A percentile compares a stretch with the other conserved stretches of the same genome.
These are phyloP conservation scores for Odobenus rosmarus DNA, from an alignment of 2,113 vertebrate genomes.

Conservation along the genomic window DNA sequence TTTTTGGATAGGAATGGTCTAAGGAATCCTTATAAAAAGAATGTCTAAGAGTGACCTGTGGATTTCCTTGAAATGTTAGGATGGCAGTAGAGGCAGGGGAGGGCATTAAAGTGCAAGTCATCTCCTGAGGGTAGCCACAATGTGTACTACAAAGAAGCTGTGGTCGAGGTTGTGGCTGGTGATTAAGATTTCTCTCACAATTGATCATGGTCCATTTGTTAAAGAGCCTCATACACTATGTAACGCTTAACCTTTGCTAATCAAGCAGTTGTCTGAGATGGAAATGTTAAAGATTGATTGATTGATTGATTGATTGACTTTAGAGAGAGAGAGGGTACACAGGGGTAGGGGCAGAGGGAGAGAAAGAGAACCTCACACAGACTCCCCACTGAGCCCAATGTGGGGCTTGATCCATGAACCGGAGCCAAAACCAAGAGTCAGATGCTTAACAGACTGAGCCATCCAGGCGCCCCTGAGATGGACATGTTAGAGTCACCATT, in stretches of 20 bases:
- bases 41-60: not conserved
- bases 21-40: not conserved
- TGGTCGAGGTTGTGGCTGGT: not conserved
- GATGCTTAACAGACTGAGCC: too few relatives aligned
- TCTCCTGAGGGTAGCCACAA: not conserved
- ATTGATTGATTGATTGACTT: too few relatives aligned
- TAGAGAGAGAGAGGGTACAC: too few relatives aligned
- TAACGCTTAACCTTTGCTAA: not conserved
- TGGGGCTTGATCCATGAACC: too few relatives aligned
- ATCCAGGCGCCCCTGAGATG: too few relatives aligned
- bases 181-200: slow-evolving; percentile 12
- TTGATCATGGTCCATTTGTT: not conserved
- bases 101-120: not conserved
- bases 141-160: not conserved
- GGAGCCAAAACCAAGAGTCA: too few relatives aligned
- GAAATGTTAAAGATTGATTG: too few relatives aligned
- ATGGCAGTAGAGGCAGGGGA: not conserved
- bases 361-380: too few relatives aligned
- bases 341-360: too few relatives aligned
- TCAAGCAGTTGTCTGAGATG: too few relatives aligned
- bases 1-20: not conserved
- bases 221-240: not conserved
- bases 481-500: too few relatives aligned
- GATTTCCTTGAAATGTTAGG: not conserved
- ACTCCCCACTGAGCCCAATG: too few relatives aligned